phyloP scores from a whole-genome alignment of 64 coral and sea anemone genomes.

The Stichodactyla helianthus region DNA sequence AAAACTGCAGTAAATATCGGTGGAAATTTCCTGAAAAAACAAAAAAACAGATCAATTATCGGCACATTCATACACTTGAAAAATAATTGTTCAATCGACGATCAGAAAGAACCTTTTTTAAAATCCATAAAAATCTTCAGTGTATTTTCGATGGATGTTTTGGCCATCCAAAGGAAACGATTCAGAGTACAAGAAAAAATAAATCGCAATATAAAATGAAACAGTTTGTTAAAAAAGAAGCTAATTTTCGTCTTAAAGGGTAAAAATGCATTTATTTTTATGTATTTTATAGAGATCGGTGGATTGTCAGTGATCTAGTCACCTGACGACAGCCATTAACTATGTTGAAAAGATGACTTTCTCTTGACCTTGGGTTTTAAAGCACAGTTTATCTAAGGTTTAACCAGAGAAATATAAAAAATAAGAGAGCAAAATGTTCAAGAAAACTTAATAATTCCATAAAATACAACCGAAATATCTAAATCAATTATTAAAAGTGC shows the following conservation, averaged over 20 bases:
- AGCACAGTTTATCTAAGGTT: not conserved
- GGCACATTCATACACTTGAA: not conserved
- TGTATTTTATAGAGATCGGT: constrained; percentile 1
- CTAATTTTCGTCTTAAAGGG: not conserved
- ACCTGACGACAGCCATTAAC: constrained; percentile 11
- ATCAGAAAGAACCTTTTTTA: not conserved
- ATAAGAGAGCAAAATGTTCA: not conserved
- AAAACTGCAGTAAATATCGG: not conserved
- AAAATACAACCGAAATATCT: not conserved
- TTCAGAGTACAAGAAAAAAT: not conserved
- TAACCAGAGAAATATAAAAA: not conserved
- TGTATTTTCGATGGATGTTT: not conserved
- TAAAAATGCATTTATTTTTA: not conserved
- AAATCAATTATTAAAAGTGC: not conserved
- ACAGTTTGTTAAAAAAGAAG: not conserved
- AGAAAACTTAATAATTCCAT: not conserved
- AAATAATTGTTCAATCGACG: not conserved
- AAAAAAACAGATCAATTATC: not conserved
- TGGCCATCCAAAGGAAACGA: not conserved
- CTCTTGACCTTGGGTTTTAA: constrained; percentile 13
- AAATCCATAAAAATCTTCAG: not conserved
- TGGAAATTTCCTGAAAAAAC: not conserved
- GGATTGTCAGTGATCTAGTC: constrained; percentile 11
- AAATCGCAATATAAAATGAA: not conserved
- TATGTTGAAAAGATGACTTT: not conserved